These are phyloP conservation scores for Lepus europaeus DNA, from an alignment of 2,113 vertebrate species.

Conservation along the genomic window DNA sequence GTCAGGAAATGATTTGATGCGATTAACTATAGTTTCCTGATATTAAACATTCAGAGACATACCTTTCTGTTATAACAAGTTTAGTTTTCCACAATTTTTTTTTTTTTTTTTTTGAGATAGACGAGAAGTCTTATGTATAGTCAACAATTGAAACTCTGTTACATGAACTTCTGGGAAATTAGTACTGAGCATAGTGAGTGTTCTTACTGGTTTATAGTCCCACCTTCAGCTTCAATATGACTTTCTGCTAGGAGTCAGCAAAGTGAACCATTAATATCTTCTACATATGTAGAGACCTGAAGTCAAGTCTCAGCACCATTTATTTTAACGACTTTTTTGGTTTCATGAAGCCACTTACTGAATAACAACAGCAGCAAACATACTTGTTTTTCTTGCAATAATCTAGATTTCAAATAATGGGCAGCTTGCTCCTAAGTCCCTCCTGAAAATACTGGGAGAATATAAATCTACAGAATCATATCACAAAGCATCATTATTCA, in stretches of 20 bases:
- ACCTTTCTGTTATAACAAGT: not conserved
- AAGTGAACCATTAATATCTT: not conserved
- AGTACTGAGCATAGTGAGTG: not conserved
- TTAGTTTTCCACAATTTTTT: not conserved
- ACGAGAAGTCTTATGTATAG: not conserved
- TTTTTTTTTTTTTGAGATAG: not conserved
- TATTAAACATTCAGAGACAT: not conserved
- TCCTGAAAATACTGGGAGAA: not conserved
- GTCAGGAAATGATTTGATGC: not conserved
- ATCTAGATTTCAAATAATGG: not conserved
- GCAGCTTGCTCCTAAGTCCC: not conserved
- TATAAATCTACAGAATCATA: not conserved
- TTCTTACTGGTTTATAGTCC: not conserved
- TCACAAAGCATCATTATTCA: not conserved
- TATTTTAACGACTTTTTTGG: not conserved
- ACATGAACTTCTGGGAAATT: not conserved
- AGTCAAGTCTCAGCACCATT: not conserved
- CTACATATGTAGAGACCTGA: not conserved
- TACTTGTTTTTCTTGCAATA: not conserved
- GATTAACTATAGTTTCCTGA: not conserved
- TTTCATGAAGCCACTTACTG: not conserved
- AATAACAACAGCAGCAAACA: not conserved
- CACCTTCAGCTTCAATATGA: not conserved
- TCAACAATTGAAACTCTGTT: not conserved
- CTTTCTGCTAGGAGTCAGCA: not conserved